Percentiles rank a stretch among this genome's conserved stretches.
Conservation (phyloP, 2,113 vertebrate genomes). For the Burhinus bistriatus region DNA sequence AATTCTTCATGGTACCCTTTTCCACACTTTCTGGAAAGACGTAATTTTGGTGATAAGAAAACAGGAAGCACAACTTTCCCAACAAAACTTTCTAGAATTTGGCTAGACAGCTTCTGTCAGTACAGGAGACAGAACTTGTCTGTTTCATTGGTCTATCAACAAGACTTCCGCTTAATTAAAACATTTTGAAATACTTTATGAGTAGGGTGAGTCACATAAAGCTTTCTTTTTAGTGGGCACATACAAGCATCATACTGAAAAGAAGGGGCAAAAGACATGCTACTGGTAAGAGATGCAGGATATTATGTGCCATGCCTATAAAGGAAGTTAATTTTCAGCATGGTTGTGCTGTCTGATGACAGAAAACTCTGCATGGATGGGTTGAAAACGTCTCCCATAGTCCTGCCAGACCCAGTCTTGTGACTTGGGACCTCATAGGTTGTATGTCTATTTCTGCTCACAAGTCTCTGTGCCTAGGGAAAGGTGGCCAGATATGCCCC, state of each 20-base stretch:
- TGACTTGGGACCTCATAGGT: not conserved
- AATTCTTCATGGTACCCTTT: not conserved
- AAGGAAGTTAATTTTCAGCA: not conserved
- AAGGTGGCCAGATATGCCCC: not conserved
- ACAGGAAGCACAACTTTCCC: not conserved
- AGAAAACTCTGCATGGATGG: not conserved
- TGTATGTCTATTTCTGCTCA: not conserved
- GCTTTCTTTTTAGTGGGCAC: not conserved
- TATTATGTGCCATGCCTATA: not conserved
- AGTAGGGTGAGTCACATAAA: not conserved
- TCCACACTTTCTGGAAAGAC: not conserved
- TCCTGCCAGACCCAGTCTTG: not conserved
- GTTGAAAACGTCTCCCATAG: not conserved
- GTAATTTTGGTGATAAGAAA: not conserved
- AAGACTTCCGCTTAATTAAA: not conserved
- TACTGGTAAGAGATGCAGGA: not conserved
- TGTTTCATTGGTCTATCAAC: not conserved
- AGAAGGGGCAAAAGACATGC: not conserved
- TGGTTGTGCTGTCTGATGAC: not conserved
- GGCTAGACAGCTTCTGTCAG: not conserved
- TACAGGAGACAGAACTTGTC: not conserved
- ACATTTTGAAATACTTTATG: not conserved
- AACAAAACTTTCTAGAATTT: not conserved
- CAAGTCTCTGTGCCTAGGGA: not conserved
- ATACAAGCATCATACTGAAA: fast-evolving